Conservation (phyloP, 2,888 invertebrate species). For the Dasysyrphus albostriatus region DNA sequence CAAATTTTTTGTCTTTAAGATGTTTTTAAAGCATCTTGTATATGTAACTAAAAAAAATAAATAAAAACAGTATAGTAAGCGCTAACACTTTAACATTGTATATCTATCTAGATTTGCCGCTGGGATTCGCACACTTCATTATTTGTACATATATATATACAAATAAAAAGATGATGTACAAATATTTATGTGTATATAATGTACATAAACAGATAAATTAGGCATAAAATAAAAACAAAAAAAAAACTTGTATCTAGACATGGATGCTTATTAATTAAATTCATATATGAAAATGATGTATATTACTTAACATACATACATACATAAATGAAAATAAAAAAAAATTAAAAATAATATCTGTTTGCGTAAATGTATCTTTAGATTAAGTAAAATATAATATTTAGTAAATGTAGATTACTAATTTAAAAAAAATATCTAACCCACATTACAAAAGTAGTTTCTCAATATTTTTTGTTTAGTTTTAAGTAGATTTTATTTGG, state of each 20-base stretch:
- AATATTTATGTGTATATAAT: constrained; percentile 17
- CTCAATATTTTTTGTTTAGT: not conserved
- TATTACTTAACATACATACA: not conserved
- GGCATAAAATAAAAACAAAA: not conserved
- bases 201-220: constrained; percentile 24
- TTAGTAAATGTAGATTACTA: too few species aligned
- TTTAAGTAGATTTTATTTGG: not conserved
- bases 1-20: constrained; percentile 35
- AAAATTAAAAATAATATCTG: not conserved
- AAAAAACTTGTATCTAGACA: constrained; percentile 17
- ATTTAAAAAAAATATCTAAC: too few species aligned
- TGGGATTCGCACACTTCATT: constrained; percentile 17
- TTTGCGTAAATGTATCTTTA: constrained; percentile 59
- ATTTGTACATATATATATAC: constrained; percentile 2
- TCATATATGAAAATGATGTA: not conserved
- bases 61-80: constrained; percentile 27
- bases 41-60: constrained; percentile 23
- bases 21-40: constrained; percentile 15
- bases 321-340: not conserved
- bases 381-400: not conserved
- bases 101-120: constrained; percentile 36
- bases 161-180: constrained; percentile 1
- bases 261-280: not conserved
- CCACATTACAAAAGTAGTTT: not conserved
- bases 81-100: constrained; percentile 58